Conservation (phyloP, 2,888 invertebrate species). For the Rhagophthalmus giganteus region DNA sequence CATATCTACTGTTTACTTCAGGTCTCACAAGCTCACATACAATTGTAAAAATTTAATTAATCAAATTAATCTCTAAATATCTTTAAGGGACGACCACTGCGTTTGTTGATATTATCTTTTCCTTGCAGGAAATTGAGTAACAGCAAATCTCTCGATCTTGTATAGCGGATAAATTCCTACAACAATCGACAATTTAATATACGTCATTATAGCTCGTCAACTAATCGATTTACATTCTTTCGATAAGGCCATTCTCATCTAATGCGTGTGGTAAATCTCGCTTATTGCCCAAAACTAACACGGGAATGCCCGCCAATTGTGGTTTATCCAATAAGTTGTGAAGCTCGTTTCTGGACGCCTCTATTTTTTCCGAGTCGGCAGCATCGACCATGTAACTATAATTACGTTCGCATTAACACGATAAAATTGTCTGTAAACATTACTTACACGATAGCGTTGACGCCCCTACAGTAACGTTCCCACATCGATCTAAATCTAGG, state of each 20-base stretch:
- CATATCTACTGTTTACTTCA: too few relatives aligned
- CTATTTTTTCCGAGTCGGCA: constrained; percentile 97
- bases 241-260: constrained; percentile 98
- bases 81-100: too few relatives aligned
- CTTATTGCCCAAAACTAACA: constrained; percentile 98
- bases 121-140: constrained; percentile 99
- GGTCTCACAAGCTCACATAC: too few relatives aligned
- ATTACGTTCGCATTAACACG: too few relatives aligned
- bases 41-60: too few relatives aligned
- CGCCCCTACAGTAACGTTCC: constrained; percentile 99
- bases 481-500: constrained; percentile 99
- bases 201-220: neutral
- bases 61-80: too few relatives aligned
- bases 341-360: constrained; percentile 96
- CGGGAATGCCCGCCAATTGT: constrained; percentile 94
- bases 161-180: constrained; percentile 96
- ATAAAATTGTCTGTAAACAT: constrained; percentile 2
- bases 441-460: constrained; percentile 98
- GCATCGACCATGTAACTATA: constrained; percentile 98
- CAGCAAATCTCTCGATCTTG: constrained; percentile 99
- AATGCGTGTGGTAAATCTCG: constrained; percentile 95
- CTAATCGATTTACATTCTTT: constrained; percentile 83
- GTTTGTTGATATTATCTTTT: too few relatives aligned
- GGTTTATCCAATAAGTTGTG: constrained; percentile 98
- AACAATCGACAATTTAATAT: constrained; percentile 40